Conservation (phyloP, 2,113 vertebrate species). For the Meleagris gallopavo region DNA sequence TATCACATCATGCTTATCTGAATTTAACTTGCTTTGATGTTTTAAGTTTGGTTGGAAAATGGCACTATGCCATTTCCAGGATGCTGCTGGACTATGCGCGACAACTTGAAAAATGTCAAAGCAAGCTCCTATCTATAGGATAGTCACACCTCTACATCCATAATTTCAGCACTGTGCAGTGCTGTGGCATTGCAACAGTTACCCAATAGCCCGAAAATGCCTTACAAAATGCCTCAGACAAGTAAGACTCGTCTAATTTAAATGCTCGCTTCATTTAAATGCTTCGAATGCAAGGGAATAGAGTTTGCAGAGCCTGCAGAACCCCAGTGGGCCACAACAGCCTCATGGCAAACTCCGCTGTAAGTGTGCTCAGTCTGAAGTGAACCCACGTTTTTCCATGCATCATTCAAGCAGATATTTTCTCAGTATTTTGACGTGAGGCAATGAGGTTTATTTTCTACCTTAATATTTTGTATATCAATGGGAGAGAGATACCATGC, state of each 20-base stretch:
- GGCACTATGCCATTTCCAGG: neutral
- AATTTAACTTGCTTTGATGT: neutral
- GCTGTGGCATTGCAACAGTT: neutral
- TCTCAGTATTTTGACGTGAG: constrained; percentile 27
- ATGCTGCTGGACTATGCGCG: neutral
- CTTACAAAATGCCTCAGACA: neutral
- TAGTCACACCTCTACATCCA: neutral
- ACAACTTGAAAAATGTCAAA: neutral
- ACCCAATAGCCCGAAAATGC: neutral
- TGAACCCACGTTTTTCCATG: neutral
- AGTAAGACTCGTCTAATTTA: neutral
- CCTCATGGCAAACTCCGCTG: neutral
- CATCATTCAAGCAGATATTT: constrained; percentile 11
- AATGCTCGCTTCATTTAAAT: neutral
- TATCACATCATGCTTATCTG: neutral
- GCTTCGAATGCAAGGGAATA: neutral
- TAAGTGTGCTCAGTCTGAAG: neutral
- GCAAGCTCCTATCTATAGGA: neutral
- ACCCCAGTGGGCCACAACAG: fast-evolving
- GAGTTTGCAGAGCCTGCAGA: neutral
- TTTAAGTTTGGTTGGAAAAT: neutral
- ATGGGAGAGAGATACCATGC: neutral
- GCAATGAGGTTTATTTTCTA: constrained; percentile 47
- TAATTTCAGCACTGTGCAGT: neutral
- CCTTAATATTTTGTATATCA: constrained; percentile 49